Evolutionary conservation across 35 echinoderm and acorn worm species (phyloP), one percentile per base, ranked within the genome.

Genomic region (Ophioderma brevispina): DNA sequence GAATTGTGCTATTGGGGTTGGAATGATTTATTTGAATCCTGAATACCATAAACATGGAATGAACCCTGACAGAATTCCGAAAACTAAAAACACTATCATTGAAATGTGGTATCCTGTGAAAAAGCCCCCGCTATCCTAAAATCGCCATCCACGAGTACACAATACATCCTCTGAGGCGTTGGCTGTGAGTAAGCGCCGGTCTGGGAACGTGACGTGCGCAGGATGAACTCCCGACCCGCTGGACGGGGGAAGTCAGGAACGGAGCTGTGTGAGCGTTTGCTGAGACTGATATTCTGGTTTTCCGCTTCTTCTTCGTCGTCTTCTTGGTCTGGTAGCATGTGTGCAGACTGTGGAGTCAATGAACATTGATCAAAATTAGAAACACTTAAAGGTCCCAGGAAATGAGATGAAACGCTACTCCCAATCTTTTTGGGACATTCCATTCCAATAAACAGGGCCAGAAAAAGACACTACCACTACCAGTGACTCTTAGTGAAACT

Each of bases 121-220:
- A 98, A 98, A 0, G 93, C 96, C 21, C 96, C 96, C 14, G 96
- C 96, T 25, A 98, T 59, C 41, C 96, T 89, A 33, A 98, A 95
- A 35, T 98, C 96, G 59, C 93, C 91, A 1, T 98, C 87, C 40
- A 98, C 85, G 0, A 98, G 76, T 21, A 98, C 93, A 88, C 96
- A 98, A 80, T 95, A 98, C 96, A 98, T 95, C 59, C 96, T 92
- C 41, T 98, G 96, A n/a, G 90, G 93, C 28, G 93, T 93, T 21
- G 90, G 87, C n/a, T 82, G 86, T 25, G 96, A 98, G 84, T 98
- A 98, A 0, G 96, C 93, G 21, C 90, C 96, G 30, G 96, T 93
- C 40, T 91, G 81, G 13, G 96, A 88, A 18, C 90, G 91, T 19
- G 50, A 88, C 21, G 86, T 95, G 43, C 96, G 78, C 32, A 98